Percentiles rank a stretch among this genome's conserved stretches.
Evolutionary conservation across 2,888 invertebrate species (phyloP).

Genomic region (Melanotus villosus): DNA sequence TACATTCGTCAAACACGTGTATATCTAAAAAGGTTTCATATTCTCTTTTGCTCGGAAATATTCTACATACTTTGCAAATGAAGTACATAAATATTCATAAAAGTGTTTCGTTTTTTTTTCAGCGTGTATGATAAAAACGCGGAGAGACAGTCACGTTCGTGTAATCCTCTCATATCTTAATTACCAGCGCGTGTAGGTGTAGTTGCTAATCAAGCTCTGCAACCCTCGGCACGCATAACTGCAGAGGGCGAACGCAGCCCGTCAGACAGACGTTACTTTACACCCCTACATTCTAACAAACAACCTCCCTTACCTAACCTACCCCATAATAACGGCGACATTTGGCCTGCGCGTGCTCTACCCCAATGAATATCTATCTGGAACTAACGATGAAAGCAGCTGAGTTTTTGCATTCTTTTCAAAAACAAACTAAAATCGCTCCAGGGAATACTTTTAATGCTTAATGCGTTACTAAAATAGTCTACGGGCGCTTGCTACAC

Average conservation of each 20-base stretch:
- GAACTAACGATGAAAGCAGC: conserved; percentile 49
- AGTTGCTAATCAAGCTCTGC: conserved; percentile 42
- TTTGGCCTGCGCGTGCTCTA: conserved; percentile 58
- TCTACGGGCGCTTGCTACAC: conserved; percentile 1
- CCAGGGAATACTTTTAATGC: conserved; percentile 21
- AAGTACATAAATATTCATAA: conserved; percentile 29
- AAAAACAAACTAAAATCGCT: conserved; percentile 25
- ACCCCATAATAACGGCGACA: conserved; percentile 58
- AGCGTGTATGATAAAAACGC: conserved; percentile 23
- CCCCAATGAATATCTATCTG: conserved; percentile 56
- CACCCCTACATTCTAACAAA: conserved; percentile 27
- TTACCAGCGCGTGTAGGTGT: conserved; percentile 45
- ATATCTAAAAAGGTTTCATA: background rate
- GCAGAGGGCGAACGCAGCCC: conserved; percentile 25
- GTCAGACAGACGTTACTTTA: conserved; percentile 45
- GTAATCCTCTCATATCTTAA: conserved; percentile 44
- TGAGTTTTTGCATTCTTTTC: conserved; percentile 49
- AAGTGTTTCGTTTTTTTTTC: conserved; percentile 23
- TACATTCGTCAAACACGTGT: background rate
- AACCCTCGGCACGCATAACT: conserved; percentile 36
- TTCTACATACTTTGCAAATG: conserved; percentile 20
- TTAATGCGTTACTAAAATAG: conserved; percentile 20
- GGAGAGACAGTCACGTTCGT: conserved; percentile 35
- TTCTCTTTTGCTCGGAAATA: background rate
- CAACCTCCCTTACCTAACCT: conserved; percentile 54